A percentile compares a stretch with the other conserved stretches of the same genome.
Conservation (phyloP, 2,797 vertebrate genomes). For the Sphenopsis melanotis region DNA sequence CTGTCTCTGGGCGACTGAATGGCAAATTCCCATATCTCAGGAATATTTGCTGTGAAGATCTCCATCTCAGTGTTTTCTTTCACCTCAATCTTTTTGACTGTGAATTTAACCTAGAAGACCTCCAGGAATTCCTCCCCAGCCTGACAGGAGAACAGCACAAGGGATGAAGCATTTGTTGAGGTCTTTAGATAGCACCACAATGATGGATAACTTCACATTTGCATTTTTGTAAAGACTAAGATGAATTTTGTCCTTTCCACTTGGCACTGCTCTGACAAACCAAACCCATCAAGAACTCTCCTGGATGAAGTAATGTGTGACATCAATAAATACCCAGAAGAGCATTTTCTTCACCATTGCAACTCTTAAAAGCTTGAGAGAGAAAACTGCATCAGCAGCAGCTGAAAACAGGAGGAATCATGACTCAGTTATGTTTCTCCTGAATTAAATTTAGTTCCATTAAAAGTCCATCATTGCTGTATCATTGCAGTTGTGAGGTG, state of each 20-base stretch:
- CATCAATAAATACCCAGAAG: background rate
- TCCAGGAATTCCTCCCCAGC: background rate
- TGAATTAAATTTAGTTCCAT: background rate
- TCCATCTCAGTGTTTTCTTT: background rate
- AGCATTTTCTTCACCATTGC: background rate
- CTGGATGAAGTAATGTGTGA: background rate
- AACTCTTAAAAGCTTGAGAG: background rate
- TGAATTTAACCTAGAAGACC: background rate
- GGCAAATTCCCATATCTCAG: background rate
- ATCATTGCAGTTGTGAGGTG: background rate
- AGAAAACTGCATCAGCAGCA: background rate
- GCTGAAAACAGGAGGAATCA: background rate
- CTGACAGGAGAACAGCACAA: background rate
- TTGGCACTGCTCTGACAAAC: background rate
- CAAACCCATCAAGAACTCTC: background rate
- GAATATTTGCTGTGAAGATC: background rate
- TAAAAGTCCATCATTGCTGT: background rate
- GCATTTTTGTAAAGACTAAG: background rate
- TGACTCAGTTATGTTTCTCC: background rate
- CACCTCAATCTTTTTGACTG: background rate
- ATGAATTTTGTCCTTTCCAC: background rate
- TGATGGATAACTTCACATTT: background rate
- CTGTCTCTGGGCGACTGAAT: background rate
- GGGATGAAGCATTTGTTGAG: background rate
- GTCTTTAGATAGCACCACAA: background rate